Evolutionary conservation across 2,888 invertebrate species (phyloP), one percentile per base, ranked within the genome.

Genomic region (Atrina japonica): DNA sequence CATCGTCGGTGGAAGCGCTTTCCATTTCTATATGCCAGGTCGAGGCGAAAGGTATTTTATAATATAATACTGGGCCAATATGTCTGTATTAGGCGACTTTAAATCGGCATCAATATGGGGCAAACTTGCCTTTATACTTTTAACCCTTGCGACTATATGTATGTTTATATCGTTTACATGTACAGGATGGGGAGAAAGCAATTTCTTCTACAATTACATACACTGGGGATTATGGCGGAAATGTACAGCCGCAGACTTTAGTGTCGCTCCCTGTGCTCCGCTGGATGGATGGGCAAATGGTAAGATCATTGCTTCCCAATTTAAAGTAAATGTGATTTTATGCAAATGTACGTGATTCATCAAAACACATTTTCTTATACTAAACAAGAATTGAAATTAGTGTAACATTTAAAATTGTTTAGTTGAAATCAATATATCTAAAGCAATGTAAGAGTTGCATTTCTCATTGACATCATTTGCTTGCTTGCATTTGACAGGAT

Each of bases 201-300:
- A 52, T 41, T 6, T 5, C 7, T 35, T 23, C 14, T 11, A 40
- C 23, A 35, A 35, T 9, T 41, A 56, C 7, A 29, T 21, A 2
- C 55, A 75, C 30, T 67, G 49, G 47, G 77, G 77, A 25, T 30
- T 81, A 29, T 81, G 80, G 80, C 56, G 78, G 18, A 49, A 23
- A 0, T 81, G 80, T 30, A 30, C 50, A 0, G 63, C 75, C 18
- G 25, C 61, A 21, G 55, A 52, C 18, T 61, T 60, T 41, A 53
- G 14, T 1, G 47, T 7, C 9, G 16, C 5, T 1, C 43, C 55
- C 1, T 81, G 80, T 65, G 3, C 3, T 9, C 64, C 43, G 9
- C 9, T 70, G 11, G 76, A 78, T 49, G 80, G 78, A 27, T 73
- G 70, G 71, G 78, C 76, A 18, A 70, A 68, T 29, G 80, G 78